phyloP scores from a whole-genome alignment of 2,113 vertebrate species.

The Pardalotus punctatus region DNA sequence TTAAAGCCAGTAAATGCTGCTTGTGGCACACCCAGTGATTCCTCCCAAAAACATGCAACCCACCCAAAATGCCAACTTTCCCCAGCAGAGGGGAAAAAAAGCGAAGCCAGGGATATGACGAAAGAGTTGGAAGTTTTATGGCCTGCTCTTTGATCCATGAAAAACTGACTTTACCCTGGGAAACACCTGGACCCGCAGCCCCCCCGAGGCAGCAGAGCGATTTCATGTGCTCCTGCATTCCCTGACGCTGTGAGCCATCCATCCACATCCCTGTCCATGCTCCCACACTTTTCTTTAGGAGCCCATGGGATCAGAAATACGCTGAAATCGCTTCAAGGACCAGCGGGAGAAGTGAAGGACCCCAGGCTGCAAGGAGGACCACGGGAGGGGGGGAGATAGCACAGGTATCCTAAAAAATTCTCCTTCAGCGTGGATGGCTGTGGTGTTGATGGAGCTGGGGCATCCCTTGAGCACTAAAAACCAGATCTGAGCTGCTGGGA shows the following conservation, averaged over 20 bases:
- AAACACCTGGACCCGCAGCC: neutral
- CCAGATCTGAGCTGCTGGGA: neutral
- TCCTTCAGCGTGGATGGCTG: accelerated
- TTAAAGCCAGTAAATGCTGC: neutral
- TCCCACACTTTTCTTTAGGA: neutral
- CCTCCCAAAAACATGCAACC: neutral
- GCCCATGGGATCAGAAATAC: neutral
- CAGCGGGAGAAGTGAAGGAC: neutral
- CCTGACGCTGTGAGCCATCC: neutral
- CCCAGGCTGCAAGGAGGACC: too few relatives aligned
- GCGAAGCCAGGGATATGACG: neutral
- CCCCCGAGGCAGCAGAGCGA: neutral
- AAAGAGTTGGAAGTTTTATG: neutral
- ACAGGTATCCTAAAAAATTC: neutral
- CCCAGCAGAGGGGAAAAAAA: neutral
- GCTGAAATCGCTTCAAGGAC: neutral
- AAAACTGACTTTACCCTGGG: neutral
- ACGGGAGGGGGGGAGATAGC: too few relatives aligned
- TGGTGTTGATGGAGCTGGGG: neutral
- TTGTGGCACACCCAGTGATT: accelerated
- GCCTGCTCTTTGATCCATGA: neutral
- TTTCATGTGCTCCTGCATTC: neutral
- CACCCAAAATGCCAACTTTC: neutral
- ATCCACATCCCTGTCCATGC: accelerated
- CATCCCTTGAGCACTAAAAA: neutral